Base-by-base conservation (phyloP, 2,113 vertebrate species). In the Thryonomys swinderianus region DNA sequence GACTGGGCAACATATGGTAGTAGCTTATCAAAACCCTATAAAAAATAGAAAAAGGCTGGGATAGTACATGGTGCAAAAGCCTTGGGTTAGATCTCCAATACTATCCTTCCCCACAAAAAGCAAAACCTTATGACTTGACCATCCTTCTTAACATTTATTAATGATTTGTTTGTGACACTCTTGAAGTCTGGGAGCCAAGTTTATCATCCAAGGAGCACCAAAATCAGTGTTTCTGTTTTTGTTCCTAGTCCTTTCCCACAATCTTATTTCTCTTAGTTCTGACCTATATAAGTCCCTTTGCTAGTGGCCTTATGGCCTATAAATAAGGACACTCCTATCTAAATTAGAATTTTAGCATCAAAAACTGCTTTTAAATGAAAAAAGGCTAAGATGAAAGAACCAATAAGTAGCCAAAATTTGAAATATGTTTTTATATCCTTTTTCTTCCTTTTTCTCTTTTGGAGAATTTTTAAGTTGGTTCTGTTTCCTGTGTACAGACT, bases 311-410 rank as follows among this genome's bases (percentile, higher is more conserved):
- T 74, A 34, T 42, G 64, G 25, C 74, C 83, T 94, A 37, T n/a
- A 66, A 93, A 89, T 89, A 94, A 95, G 57, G 86, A 89, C 20
- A 86, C 14, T 73, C 4, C 14, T 40, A 42, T 83, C 69, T 91
- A 91, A 81, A 42, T 74, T 88, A 57, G 45, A 82, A 89, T 74
- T 71, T 81, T 93, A 95, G 8, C 18, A 2, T 87, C 96, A 78
- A 71, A 66, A 97, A 97, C 23, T 18, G 37, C 89, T 2, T 67
- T 94, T 90, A 93, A 90, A 83, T 88, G 34, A 94, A 78, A 85
- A 78, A 85, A 73, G 42, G 71, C 42, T 21, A 21, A 18, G 3
- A 37, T 92, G 71, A 97, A 57, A 32, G n/a, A 53, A 45, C 16
- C 11, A 3, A 11, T 62, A 93, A 71, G 79, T 55, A 62, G 85